Base-by-base conservation (phyloP, 2,888 invertebrate species). In the Urechis unicinctus region DNA sequence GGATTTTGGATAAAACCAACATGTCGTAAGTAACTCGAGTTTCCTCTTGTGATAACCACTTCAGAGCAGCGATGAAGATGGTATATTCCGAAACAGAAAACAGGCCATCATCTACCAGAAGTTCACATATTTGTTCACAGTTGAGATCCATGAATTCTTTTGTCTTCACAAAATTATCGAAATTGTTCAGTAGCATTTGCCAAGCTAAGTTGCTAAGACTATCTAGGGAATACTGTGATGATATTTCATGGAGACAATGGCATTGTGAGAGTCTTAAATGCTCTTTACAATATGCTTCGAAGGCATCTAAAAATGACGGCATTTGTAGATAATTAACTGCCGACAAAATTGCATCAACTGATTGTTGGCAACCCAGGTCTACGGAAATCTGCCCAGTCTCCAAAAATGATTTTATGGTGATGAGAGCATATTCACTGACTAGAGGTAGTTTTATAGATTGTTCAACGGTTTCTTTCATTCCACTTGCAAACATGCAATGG, bases 291-390 rank as follows among this genome's bases (percentile, higher is more conserved):
- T 31, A 6, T 4, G 1, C 5, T 31, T 22, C 21, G 42, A 26
- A 51, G 5, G 36, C 24, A 2, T 41, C 51, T n/a, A 49, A 22
- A 45, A 55, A 25, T 9, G 29, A 28, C 42, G 43, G 30, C 22
- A 55, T 55, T 43, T 55, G 55, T 22, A 55, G 28, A 55, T 55
- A 55, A 26, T 22, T 41, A 13, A 43, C 55, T 13, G 50, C 55
- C 24, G n/a, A n/a, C n/a, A 50, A 50, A 50, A 22, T 21, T 22
- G 41, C 25, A 50, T 3, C 22, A n/a, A 31, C 36, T 31, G 31
- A 17, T 50, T 36, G 3, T 25, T 30, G n/a, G 25, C 25, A 31
- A 21, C 31, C 22, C 25, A 2, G 24, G n/a, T n/a, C n/a, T n/a
- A n/a, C n/a, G n/a, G n/a, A n/a, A n/a, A n/a, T n/a, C n/a, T 25